phyloP scores from a whole-genome alignment of 2,797 vertebrate species.

The Varecia variegata region DNA sequence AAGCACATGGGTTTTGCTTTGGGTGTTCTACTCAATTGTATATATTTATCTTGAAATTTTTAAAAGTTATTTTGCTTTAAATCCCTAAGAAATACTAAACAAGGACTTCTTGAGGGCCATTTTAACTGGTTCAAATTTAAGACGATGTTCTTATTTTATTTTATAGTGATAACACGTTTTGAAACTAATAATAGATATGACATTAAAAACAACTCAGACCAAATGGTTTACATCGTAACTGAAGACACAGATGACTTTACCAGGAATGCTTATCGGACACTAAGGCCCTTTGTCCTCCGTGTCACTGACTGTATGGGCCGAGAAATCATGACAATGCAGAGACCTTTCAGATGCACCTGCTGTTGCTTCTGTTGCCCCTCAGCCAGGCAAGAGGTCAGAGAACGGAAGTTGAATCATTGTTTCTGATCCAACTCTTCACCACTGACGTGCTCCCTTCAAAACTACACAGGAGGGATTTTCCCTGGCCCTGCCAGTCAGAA shows the following conservation, averaged over 20 bases:
- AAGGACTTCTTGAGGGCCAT: not conserved
- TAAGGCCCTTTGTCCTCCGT: slow-evolving; percentile 71
- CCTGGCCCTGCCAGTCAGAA: not conserved
- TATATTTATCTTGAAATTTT: not conserved
- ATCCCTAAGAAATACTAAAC: not conserved
- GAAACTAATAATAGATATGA: slow-evolving; percentile 77
- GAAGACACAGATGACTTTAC: slow-evolving; percentile 71
- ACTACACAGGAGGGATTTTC: not conserved
- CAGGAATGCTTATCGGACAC: slow-evolving; percentile 64
- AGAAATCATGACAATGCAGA: slow-evolving; percentile 74
- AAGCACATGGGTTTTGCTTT: not conserved
- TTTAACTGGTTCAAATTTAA: not conserved
- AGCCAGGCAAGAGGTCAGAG: slow-evolving; percentile 75
- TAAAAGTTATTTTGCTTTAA: not conserved
- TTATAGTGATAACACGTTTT: slow-evolving; percentile 54
- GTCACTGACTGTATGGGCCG: slow-evolving; percentile 64
- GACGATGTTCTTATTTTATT: not conserved
- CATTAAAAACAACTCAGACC: slow-evolving; percentile 69
- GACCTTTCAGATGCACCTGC: slow-evolving; percentile 71
- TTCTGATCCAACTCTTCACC: not conserved
- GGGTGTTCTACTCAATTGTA: not conserved
- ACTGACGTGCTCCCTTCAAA: not conserved
- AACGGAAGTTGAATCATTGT: not conserved
- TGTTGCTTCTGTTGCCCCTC: slow-evolving; percentile 75
- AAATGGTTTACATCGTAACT: slow-evolving; percentile 71